Evolutionary conservation across 2,888 invertebrate genomes (phyloP).

Genomic region (Caenorhabditis sp.): DNA sequence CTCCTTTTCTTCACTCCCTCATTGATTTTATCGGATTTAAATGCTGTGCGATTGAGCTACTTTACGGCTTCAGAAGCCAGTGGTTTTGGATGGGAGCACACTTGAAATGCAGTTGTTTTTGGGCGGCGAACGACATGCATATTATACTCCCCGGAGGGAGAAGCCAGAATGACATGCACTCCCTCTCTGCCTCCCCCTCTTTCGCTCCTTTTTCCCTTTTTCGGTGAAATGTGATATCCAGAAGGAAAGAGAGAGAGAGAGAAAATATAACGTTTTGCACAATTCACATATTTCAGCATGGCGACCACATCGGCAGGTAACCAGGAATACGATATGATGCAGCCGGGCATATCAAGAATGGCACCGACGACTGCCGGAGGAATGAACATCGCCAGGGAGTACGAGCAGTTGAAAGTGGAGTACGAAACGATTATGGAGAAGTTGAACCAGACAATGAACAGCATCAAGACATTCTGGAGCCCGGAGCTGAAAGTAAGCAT

Average conservation of each 20-base stretch:
- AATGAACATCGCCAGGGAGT: conserved; percentile 42
- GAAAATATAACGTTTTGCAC: neutral
- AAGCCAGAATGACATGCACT: conserved; percentile 1
- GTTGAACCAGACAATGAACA: conserved; percentile 86
- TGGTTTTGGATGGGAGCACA: conserved; percentile 6
- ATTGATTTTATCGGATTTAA: no score
- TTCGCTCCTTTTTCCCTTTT: neutral
- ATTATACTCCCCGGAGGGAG: no score
- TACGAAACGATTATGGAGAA: conserved; percentile 73
- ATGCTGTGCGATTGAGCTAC: no score
- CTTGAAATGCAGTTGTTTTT: conserved; percentile 24
- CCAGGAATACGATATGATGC: conserved; percentile 38
- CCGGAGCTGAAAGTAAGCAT: conserved; percentile 91
- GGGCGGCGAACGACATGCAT: neutral
- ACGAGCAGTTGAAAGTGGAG: conserved; percentile 64
- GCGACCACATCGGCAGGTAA: conserved; percentile 23
- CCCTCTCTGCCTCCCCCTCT: neutral
- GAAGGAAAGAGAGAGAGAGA: neutral
- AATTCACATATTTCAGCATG: conserved; percentile 37
- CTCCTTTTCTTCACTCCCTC: neutral
- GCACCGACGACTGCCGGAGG: neutral
- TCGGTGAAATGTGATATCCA: conserved; percentile 15
- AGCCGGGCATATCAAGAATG: conserved; percentile 24
- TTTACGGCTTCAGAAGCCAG: conserved; percentile 12
- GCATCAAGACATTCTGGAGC: conserved; percentile 99